Evolutionary conservation across 2,888 invertebrate species (phyloP).

Genomic region (Ditylenchus weischeri): DNA sequence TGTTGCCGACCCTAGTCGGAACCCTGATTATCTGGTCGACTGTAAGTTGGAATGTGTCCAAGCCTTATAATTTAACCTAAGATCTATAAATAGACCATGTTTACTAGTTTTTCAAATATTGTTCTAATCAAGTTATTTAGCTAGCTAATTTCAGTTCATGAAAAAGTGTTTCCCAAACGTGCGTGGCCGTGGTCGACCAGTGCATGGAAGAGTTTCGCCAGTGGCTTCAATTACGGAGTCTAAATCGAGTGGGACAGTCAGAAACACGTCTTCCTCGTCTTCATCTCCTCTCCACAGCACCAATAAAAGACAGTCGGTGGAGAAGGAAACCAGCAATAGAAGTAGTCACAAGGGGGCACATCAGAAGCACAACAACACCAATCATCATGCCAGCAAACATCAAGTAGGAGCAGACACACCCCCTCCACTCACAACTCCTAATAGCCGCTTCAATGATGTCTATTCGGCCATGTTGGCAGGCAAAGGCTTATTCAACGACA

Average conservation of each 20-base stretch:
- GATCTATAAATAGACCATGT: too few relatives aligned
- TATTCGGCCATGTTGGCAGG: too few relatives aligned
- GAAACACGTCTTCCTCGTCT: conserved; percentile 1
- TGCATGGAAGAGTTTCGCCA: conserved; percentile 46
- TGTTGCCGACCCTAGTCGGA: too few relatives aligned
- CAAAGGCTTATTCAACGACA: too few relatives aligned
- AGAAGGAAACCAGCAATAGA: conserved; percentile 2
- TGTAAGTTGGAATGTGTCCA: too few relatives aligned
- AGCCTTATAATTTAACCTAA: too few relatives aligned
- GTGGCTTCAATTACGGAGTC: conserved; percentile 9
- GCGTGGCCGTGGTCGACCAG: conserved; percentile 54
- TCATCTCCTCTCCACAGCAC: not conserved
- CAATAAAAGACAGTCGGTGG: conserved; percentile 10
- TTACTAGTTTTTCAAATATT: too few relatives aligned
- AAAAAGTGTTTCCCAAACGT: conserved; percentile 58
- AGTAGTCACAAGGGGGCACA: not conserved
- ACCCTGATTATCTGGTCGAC: too few relatives aligned
- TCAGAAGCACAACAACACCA: not conserved
- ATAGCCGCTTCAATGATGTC: too few relatives aligned
- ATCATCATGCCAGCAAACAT: not conserved
- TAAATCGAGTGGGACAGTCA: not conserved
- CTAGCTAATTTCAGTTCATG: conserved; percentile 40
- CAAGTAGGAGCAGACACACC: not conserved
- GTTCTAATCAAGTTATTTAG: too few relatives aligned
- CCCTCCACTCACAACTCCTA: not conserved